Percentiles rank a stretch among this genome's conserved stretches.
phyloP scores from a whole-genome alignment of 2,797 vertebrate genomes.

The Peromyscus melanophrys region DNA sequence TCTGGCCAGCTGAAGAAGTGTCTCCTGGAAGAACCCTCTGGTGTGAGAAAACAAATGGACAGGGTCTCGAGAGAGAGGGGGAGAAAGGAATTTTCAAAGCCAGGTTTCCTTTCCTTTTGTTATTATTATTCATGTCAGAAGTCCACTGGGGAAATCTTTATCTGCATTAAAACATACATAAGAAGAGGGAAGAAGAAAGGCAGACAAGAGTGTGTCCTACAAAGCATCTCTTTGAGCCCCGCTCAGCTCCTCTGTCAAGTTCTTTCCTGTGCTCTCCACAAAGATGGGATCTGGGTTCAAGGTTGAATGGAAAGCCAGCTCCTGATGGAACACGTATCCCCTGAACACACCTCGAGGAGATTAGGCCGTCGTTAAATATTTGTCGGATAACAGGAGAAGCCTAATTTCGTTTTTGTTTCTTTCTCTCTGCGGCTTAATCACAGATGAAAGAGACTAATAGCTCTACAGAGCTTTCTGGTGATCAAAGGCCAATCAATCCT shows the following conservation, averaged over 20 bases:
- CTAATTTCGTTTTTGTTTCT: conserved; percentile 95
- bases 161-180: conserved; percentile 88
- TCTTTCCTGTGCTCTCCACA: conserved; percentile 85
- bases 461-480: conserved; percentile 92
- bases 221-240: conserved; percentile 90
- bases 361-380: conserved; percentile 93
- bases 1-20: conserved; percentile 76
- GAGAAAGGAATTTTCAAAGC: conserved; percentile 80
- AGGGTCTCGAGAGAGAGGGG: conserved; percentile 79
- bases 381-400: conserved; percentile 93
- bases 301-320: conserved; percentile 87
- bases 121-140: conserved; percentile 89
- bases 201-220: conserved; percentile 86
- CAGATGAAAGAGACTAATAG: conserved; percentile 95
- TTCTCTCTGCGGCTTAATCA: conserved; percentile 94
- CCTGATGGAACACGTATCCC: conserved; percentile 87
- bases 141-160: conserved; percentile 86
- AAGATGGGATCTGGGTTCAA: conserved; percentile 87
- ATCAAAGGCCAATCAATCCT: conserved; percentile 94
- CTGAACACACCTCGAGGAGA: conserved; percentile 91
- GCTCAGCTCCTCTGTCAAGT: conserved; percentile 90
- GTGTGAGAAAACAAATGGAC: conserved; percentile 73
- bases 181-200: conserved; percentile 88
- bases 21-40: conserved; percentile 65
- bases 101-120: conserved; percentile 88